phyloP scores from a whole-genome alignment of 2,797 vertebrate genomes.

The Odontamblyopus lacepedii region DNA sequence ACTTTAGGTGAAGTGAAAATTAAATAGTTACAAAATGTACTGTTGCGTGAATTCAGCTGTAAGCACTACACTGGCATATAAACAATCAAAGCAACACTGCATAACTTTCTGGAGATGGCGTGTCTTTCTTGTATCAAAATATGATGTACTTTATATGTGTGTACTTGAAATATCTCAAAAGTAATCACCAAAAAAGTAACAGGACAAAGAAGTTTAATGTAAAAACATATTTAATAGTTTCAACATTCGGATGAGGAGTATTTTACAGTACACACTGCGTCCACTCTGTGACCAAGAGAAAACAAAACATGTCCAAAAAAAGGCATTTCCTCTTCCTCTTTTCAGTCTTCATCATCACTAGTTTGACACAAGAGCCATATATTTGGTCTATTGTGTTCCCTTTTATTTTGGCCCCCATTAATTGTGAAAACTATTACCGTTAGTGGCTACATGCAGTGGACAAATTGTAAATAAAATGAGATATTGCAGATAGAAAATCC shows the following conservation, averaged over 20 bases:
- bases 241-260: constrained; percentile 71
- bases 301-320: constrained; percentile 35
- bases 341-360: constrained; percentile 42
- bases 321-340: constrained; percentile 46
- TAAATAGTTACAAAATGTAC: not conserved
- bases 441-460: constrained; percentile 63
- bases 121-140: too few species aligned
- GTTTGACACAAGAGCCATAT: constrained; percentile 52
- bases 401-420: constrained; percentile 57
- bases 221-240: constrained; percentile 76
- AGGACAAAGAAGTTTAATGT: constrained; percentile 40
- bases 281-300: constrained; percentile 46
- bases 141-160: too few species aligned
- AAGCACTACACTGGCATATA: not conserved
- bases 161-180: not conserved
- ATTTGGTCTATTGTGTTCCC: constrained; percentile 37
- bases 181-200: constrained; percentile 18
- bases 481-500: constrained; percentile 7
- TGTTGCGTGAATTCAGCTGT: not conserved
- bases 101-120: too few species aligned
- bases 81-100: too few species aligned
- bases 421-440: constrained; percentile 14
- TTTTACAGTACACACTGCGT: constrained; percentile 62
- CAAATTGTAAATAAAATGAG: constrained; percentile 26
- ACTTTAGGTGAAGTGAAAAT: not conserved